These are phyloP conservation scores for Pocillopora damicornis DNA, from an alignment of 64 coral and sea anemone species.

Conservation along the genomic window DNA sequence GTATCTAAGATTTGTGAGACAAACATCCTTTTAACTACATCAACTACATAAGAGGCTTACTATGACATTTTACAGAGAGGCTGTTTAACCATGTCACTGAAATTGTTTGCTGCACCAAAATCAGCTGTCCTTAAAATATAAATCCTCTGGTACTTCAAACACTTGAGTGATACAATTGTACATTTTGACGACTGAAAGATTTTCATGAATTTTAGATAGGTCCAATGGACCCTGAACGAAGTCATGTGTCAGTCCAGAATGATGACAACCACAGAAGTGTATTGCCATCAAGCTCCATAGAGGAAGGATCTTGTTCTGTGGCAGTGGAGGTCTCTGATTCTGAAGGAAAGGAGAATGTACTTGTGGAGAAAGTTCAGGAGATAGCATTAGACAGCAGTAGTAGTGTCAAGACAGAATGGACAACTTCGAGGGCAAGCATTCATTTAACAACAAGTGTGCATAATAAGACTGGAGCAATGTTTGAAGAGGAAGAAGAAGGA, in stretches of 20 bases:
- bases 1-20: too few species aligned
- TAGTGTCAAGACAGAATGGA: constrained; percentile 18
- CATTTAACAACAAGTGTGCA: constrained; percentile 25
- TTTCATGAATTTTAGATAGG: background rate
- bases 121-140: too few species aligned
- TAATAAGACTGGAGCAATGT: constrained; percentile 41
- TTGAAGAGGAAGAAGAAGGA: constrained; percentile 69
- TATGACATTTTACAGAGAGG: too few species aligned
- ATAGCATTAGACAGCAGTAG: background rate
- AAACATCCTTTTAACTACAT: too few species aligned
- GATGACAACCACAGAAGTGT: background rate
- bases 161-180: background rate
- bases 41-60: too few species aligned
- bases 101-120: too few species aligned
- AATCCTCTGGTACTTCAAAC: background rate
- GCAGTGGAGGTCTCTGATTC: background rate
- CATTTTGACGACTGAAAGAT: background rate
- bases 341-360: background rate
- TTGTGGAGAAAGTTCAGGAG: constrained; percentile 12
- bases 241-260: background rate
- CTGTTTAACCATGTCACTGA: too few species aligned
- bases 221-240: constrained; percentile 22
- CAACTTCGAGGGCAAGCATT: constrained; percentile 31
- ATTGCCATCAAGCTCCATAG: background rate
- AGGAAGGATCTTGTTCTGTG: background rate